Percentiles rank a stretch among this genome's conserved stretches.
Conservation (phyloP, 1,140 invertebrate genomes). For the Pseudobourletiella spinata region DNA sequence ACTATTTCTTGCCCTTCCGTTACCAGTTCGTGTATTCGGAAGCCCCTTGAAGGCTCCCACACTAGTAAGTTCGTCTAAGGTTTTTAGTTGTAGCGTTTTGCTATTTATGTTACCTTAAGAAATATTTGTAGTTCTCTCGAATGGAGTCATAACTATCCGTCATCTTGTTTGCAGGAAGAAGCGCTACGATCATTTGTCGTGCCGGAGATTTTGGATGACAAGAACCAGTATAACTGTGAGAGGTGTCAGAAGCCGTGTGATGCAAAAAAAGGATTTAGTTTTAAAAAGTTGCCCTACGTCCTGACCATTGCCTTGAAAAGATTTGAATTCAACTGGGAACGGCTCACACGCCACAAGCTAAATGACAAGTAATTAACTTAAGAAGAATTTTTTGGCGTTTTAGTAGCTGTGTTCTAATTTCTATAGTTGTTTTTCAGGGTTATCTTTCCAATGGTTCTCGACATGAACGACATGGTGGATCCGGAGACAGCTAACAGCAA, state of each 20-base stretch:
- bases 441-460: conserved; percentile 69
- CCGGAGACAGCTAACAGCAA: conserved; percentile 33
- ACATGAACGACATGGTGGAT: conserved; percentile 67
- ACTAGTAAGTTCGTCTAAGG: conserved; percentile 50
- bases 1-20: conserved; percentile 77
- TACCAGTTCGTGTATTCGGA: conserved; percentile 78
- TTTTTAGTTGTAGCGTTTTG: not conserved
- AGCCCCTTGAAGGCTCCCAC: conserved; percentile 66
- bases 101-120: too few species aligned
- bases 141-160: too few species aligned
- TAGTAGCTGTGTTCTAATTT: conserved; percentile 5
- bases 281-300: conserved; percentile 78
- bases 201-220: conserved; percentile 73
- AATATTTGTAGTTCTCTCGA: too few species aligned
- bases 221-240: conserved; percentile 85
- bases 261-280: conserved; percentile 85
- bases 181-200: conserved; percentile 75
- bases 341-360: conserved; percentile 77
- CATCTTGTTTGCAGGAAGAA: conserved; percentile 65
- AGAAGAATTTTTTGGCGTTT: not conserved
- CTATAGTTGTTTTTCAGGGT: too few species aligned
- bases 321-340: conserved; percentile 84
- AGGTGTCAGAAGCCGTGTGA: conserved; percentile 81
- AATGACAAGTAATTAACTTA: conserved; percentile 85
- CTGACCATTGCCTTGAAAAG: conserved; percentile 80